Percentiles rank a stretch among this genome's conserved stretches.
Evolutionary conservation across 2,113 vertebrate genomes (phyloP).

Genomic region (Lepus europaeus): DNA sequence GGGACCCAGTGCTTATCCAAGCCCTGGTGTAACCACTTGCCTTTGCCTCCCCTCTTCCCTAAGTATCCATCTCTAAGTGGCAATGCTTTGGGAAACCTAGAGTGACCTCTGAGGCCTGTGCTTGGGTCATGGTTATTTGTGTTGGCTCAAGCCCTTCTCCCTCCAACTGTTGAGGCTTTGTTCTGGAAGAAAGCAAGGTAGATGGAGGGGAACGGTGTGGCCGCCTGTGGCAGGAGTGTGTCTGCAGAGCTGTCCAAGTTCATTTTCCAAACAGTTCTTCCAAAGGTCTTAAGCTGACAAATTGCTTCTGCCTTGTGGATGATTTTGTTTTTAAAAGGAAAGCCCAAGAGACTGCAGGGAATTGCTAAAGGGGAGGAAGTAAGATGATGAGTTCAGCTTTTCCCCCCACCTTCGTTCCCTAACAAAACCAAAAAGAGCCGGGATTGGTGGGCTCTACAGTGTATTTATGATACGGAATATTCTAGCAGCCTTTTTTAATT

Average conservation of each 20-base stretch:
- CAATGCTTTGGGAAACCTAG: not conserved
- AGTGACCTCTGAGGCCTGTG: not conserved
- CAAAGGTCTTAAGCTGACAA: slow-evolving; percentile 68
- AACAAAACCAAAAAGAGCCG: slow-evolving; percentile 28
- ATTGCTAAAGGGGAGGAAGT: slow-evolving; percentile 61
- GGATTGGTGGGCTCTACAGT: not conserved
- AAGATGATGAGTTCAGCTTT: slow-evolving; percentile 52
- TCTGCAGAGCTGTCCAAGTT: slow-evolving; percentile 67
- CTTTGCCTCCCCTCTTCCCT: not conserved
- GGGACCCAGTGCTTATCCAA: not conserved
- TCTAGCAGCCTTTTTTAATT: not conserved
- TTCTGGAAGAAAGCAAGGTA: slow-evolving; percentile 57
- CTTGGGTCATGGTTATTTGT: not conserved
- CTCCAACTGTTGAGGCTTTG: slow-evolving; percentile 61
- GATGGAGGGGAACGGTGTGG: slow-evolving; percentile 3
- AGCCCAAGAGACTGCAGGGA: slow-evolving; percentile 59
- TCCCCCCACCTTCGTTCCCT: not conserved
- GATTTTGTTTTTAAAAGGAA: slow-evolving; percentile 74
- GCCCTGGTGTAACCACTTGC: not conserved
- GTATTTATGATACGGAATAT: not conserved
- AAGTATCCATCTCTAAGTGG: not conserved
- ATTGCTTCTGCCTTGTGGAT: slow-evolving; percentile 70
- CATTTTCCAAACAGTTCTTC: slow-evolving; percentile 68
- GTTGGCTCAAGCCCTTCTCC: slow-evolving; percentile 8
- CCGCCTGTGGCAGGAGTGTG: not conserved